Conservation (phyloP, 2,113 vertebrate genomes). For the Myiopsitta monachus region DNA sequence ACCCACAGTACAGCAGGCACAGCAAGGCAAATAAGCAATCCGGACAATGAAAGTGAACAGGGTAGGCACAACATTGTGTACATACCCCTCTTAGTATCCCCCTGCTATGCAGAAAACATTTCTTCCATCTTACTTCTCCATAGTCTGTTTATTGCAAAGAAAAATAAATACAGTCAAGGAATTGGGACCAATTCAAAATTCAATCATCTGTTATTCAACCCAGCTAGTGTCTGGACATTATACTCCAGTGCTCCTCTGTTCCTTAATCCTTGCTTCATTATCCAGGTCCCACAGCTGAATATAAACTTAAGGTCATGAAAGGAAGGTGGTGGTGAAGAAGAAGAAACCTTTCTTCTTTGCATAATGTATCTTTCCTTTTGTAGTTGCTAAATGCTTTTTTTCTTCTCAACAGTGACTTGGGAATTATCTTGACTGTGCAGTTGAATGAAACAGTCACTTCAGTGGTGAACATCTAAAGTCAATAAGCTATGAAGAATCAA, state of each 20-base stretch:
- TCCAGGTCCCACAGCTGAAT: neutral
- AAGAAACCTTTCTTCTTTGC: neutral
- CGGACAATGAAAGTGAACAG: neutral
- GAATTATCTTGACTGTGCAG: conserved; percentile 76
- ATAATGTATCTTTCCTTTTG: neutral
- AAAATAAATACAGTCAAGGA: neutral
- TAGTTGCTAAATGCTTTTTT: neutral
- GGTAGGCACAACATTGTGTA: neutral
- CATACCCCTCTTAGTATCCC: neutral
- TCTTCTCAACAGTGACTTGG: conserved; percentile 64
- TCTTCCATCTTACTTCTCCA: neutral
- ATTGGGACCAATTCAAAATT: neutral
- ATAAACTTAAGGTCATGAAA: neutral
- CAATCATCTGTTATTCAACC: neutral
- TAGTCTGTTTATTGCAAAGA: neutral
- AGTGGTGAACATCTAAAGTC: conserved; percentile 70
- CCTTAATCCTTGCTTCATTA: neutral
- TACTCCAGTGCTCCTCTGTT: neutral
- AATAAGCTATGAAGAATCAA: conserved; percentile 77
- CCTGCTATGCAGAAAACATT: neutral
- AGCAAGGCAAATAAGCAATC: neutral
- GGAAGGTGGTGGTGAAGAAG: neutral
- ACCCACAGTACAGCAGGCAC: neutral
- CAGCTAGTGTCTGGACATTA: neutral
- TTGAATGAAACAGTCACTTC: conserved; percentile 75